Conservation (phyloP, 1,140 invertebrate species). For the Oedothorax gibbosus region DNA sequence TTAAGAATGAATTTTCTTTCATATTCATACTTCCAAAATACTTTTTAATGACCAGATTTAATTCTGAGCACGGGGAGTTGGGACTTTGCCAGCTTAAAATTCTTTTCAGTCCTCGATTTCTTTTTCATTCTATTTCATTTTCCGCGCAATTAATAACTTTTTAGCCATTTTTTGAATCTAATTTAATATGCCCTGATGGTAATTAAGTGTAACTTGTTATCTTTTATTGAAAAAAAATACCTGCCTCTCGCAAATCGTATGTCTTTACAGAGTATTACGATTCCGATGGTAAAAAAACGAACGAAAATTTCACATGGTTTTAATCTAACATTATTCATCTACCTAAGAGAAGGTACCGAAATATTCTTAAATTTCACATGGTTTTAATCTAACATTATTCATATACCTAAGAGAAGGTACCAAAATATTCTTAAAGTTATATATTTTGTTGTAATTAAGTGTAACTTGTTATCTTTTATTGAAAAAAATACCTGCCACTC, state of each 20-base stretch:
- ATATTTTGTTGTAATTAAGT: constrained; percentile 32
- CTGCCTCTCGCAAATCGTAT: too few relatives aligned
- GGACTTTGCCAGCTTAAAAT: constrained; percentile 25
- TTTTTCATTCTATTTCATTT: constrained; percentile 42
- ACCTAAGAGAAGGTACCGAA: too few relatives aligned
- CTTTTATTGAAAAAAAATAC: too few relatives aligned
- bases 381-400: too few relatives aligned
- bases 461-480: not conserved
- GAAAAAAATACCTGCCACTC: too few relatives aligned
- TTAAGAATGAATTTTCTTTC: constrained; percentile 24
- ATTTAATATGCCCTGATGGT: constrained; percentile 33
- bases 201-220: constrained; percentile 42
- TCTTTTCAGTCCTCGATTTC: not conserved
- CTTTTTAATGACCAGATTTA: constrained; percentile 35
- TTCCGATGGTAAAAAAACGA: too few relatives aligned
- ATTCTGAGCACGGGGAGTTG: constrained; percentile 14
- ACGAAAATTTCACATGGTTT: too few relatives aligned
- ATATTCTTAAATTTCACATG: too few relatives aligned
- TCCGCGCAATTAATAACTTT: constrained; percentile 46
- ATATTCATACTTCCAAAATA: constrained; percentile 20
- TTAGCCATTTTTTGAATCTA: constrained; percentile 18
- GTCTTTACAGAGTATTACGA: too few relatives aligned
- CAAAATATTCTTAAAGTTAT: too few relatives aligned
- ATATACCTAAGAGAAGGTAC: too few relatives aligned
- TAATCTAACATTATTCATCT: too few relatives aligned